Conservation (phyloP, 1,140 invertebrate genomes). For the Cecropterus lyciades region DNA sequence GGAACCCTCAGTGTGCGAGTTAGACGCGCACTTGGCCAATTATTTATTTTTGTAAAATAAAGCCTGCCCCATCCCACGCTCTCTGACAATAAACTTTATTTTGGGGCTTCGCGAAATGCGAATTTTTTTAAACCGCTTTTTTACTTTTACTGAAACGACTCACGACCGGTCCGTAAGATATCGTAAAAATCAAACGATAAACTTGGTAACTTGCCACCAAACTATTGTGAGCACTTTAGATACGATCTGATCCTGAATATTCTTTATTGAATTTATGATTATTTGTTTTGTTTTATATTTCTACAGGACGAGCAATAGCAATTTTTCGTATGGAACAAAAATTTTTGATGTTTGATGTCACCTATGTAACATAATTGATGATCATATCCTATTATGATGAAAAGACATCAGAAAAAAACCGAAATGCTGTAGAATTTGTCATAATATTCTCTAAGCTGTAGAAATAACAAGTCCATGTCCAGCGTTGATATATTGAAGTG, state of each 20-base stretch:
- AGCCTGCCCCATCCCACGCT: constrained; percentile 51
- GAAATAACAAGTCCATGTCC: no score
- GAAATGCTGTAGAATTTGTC: no score
- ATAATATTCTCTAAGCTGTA: no score
- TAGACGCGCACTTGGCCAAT: no score
- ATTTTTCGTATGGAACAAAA: no score
- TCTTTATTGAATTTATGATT: constrained; percentile 1
- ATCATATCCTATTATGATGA: no score
- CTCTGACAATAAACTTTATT: constrained; percentile 74
- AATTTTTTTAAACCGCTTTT: constrained; percentile 57
- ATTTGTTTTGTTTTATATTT: constrained; percentile 2
- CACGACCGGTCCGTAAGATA: constrained; percentile 53
- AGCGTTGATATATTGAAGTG: no score
- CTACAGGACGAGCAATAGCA: not conserved
- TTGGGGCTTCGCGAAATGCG: constrained; percentile 59
- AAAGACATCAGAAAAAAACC: no score
- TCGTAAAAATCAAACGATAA: constrained; percentile 58
- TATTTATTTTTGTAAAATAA: constrained; percentile 46
- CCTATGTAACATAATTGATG: no score
- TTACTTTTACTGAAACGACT: constrained; percentile 52
- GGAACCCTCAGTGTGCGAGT: no score
- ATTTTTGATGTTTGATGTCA: no score
- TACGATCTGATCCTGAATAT: constrained; percentile 20
- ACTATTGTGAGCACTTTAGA: constrained; percentile 31
- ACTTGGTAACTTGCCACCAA: constrained; percentile 35